Evolutionary conservation across 2,113 vertebrate species (phyloP).

Genomic region (Falcunculus frontatus): DNA sequence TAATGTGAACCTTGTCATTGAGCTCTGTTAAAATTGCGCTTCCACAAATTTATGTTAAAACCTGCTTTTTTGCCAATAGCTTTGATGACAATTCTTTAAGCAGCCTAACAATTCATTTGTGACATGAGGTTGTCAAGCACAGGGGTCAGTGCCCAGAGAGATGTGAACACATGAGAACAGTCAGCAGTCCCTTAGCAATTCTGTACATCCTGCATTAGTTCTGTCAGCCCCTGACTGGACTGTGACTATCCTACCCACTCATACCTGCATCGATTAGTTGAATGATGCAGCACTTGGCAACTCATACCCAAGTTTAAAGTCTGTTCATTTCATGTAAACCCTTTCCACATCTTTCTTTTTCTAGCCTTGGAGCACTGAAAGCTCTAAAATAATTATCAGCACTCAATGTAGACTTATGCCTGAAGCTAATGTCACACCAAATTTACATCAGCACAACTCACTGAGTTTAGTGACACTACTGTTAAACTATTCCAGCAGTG

Average conservation of each 20-base stretch:
- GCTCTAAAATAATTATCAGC: neutral
- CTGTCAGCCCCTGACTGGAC: neutral
- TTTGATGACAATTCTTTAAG: neutral
- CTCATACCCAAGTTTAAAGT: neutral
- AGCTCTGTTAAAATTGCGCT: neutral
- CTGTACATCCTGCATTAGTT: neutral
- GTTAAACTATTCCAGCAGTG: neutral
- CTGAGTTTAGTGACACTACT: neutral
- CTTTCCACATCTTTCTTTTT: neutral
- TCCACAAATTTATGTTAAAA: neutral
- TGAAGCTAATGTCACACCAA: neutral
- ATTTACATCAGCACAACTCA: neutral
- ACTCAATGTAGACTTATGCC: neutral
- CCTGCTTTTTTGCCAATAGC: neutral
- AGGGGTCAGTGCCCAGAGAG: neutral
- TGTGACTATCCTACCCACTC: neutral
- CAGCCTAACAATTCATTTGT: neutral
- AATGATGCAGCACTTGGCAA: neutral
- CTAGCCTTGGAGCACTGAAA: neutral
- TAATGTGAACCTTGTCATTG: neutral
- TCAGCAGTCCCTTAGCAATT: neutral
- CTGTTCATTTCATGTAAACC: neutral
- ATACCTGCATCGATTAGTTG: accelerated
- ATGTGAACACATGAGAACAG: accelerated
- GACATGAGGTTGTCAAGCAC: neutral